Conservation (phyloP, 2,888 invertebrate species). For the Digitonthophagus gazella region DNA sequence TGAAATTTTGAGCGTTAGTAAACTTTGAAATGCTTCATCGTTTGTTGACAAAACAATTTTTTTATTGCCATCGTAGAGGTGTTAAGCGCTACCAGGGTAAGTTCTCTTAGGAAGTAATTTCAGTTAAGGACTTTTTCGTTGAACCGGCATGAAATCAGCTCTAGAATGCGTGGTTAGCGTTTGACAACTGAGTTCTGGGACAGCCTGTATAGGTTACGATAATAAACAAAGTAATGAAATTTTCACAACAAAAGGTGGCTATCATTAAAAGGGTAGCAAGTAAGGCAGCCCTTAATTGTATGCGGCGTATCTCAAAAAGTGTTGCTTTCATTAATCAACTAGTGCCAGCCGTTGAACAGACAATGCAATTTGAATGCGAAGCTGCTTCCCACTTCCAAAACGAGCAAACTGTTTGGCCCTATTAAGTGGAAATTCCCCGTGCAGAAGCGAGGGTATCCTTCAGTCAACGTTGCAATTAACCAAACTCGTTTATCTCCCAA, state of each 20-base stretch:
- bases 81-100: no score
- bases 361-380: background rate
- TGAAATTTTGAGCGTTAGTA: no score
- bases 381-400: conserved; percentile 2
- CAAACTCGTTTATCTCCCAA: conserved; percentile 16
- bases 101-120: no score
- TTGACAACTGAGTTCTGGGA: background rate
- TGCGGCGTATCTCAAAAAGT: background rate
- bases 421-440: conserved; percentile 7
- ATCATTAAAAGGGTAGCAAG: no score
- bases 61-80: no score
- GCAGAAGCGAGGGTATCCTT: background rate
- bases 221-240: background rate
- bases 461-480: conserved; percentile 14
- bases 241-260: background rate
- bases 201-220: background rate
- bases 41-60: no score
- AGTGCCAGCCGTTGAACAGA: background rate
- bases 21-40: no score
- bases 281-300: background rate
- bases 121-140: no score
- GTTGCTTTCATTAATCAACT: background rate
- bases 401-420: conserved; percentile 6
- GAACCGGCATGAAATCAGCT: no score
- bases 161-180: no score